Percentiles rank a stretch among this genome's conserved stretches.
Evolutionary conservation across 2,888 invertebrate genomes (phyloP).

Genomic region (Ctenicera cuprea): DNA sequence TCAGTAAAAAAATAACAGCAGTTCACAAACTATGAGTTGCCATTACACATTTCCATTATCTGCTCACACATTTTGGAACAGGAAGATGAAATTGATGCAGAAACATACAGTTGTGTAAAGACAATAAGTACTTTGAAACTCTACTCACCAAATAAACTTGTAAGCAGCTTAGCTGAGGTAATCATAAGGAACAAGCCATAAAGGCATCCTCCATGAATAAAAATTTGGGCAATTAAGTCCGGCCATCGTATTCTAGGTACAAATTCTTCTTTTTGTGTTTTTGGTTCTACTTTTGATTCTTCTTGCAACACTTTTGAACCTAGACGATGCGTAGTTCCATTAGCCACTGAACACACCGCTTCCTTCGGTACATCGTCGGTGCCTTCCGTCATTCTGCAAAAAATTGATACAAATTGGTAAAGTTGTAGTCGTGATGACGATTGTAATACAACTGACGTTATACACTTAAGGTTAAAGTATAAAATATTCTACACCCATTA

Average conservation of each 20-base stretch:
- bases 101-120: too few relatives aligned
- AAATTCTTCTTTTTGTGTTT: slow-evolving; percentile 69
- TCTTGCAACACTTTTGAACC: slow-evolving; percentile 23
- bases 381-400: slow-evolving; percentile 54
- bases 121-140: too few relatives aligned
- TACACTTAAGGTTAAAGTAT: neutral
- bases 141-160: slow-evolving; percentile 84
- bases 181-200: slow-evolving; percentile 83
- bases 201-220: slow-evolving; percentile 81
- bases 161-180: slow-evolving; percentile 77
- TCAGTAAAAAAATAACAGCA: too few relatives aligned
- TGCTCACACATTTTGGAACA: too few relatives aligned
- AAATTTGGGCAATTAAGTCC: slow-evolving; percentile 81
- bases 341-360: slow-evolving; percentile 28
- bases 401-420: neutral
- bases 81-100: too few relatives aligned
- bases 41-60: too few relatives aligned
- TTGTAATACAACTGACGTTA: neutral
- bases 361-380: slow-evolving; percentile 50
- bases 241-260: slow-evolving; percentile 82
- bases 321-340: slow-evolving; percentile 41
- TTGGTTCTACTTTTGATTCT: slow-evolving; percentile 22
- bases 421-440: neutral
- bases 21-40: too few relatives aligned
- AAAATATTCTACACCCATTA: neutral